Evolutionary conservation across 1,140 invertebrate genomes (phyloP).

Genomic region (Aphidius gifuensis): DNA sequence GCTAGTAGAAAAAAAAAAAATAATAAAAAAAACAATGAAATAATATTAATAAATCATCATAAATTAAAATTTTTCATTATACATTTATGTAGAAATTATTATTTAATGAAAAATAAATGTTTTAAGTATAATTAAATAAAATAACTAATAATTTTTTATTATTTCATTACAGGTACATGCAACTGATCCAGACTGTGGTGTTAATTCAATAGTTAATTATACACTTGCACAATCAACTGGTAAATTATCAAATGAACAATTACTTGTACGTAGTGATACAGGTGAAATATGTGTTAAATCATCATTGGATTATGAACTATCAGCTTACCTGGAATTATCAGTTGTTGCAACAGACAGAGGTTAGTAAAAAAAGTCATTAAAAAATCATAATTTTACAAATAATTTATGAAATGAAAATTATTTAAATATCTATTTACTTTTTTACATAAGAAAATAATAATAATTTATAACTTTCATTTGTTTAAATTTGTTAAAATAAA

Average conservation of each 20-base stretch:
- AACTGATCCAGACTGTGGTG: conserved; percentile 89
- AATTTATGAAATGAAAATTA: too few relatives aligned
- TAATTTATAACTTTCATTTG: too few relatives aligned
- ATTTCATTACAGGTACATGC: conserved; percentile 76
- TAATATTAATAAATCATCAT: too few relatives aligned
- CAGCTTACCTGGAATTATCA: conserved; percentile 84
- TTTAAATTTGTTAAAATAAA: too few relatives aligned
- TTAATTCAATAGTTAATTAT: conserved; percentile 93
- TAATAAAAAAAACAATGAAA: too few relatives aligned
- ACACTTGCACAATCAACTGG: conserved; percentile 69
- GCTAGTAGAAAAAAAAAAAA: too few relatives aligned
- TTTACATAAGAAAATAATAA: too few relatives aligned
- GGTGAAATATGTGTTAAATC: conserved; percentile 87
- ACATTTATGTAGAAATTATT: too few relatives aligned
- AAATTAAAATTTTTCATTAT: too few relatives aligned
- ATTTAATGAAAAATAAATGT: too few relatives aligned
- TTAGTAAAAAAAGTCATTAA: conserved; percentile 49
- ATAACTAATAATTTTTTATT: not conserved
- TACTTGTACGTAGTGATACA: conserved; percentile 74
- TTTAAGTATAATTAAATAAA: not conserved
- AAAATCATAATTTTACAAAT: too few relatives aligned
- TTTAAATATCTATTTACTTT: too few relatives aligned
- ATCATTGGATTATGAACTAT: conserved; percentile 82
- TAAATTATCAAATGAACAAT: conserved; percentile 65
- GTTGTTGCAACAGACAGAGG: conserved; percentile 93